Conservation (phyloP, 1,140 invertebrate species). For the Lordiphosa stackelbergi region DNA sequence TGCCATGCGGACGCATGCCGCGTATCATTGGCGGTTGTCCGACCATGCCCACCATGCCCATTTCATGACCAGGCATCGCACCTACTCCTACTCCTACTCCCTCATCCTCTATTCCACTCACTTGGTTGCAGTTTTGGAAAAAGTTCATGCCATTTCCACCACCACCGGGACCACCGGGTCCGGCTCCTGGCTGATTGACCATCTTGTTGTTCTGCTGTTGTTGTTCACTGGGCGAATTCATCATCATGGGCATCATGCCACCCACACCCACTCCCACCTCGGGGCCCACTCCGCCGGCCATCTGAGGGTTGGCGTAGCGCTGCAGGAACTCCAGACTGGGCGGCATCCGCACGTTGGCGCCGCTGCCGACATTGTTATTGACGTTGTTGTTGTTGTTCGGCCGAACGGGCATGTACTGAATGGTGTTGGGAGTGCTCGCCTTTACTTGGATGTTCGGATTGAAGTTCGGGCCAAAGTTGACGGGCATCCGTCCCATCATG, state of each 20-base stretch:
- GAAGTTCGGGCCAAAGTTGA: conserved; percentile 65
- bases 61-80: conserved; percentile 78
- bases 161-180: neutral
- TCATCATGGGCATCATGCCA: conserved; percentile 50
- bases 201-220: conserved; percentile 41
- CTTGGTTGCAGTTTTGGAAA: conserved; percentile 77
- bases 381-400: conserved; percentile 84
- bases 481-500: conserved; percentile 78
- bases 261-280: conserved; percentile 39
- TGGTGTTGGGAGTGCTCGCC: conserved; percentile 97
- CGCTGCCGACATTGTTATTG: conserved; percentile 59
- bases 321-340: conserved; percentile 95
- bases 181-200: conserved; percentile 29
- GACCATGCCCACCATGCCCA: conserved; percentile 72
- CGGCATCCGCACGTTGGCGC: conserved; percentile 81
- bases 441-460: conserved; percentile 93
- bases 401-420: conserved; percentile 96
- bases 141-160: conserved; percentile 61
- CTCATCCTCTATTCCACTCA: conserved; percentile 65
- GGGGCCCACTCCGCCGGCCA: conserved; percentile 78
- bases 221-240: conserved; percentile 34
- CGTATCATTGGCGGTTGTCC: conserved; percentile 68
- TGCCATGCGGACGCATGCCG: conserved; percentile 57
- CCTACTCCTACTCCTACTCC: conserved; percentile 64
- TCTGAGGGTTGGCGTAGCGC: conserved; percentile 86